These are phyloP conservation scores for Tragelaphus imberbis DNA, from an alignment of 2,113 vertebrate genomes.

Conservation along the genomic window DNA sequence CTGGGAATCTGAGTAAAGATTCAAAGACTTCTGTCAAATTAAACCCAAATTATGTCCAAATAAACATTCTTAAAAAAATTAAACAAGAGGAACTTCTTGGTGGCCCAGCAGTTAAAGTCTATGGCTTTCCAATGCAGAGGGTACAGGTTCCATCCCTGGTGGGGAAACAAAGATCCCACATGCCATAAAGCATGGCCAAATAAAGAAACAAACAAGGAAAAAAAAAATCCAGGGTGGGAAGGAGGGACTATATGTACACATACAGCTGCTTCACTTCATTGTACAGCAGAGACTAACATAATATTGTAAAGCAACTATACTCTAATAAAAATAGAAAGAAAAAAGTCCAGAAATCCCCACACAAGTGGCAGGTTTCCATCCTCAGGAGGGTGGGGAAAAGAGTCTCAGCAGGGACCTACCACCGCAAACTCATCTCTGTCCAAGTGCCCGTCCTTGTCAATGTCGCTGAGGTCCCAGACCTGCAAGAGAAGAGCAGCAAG, in stretches of 20 bases:
- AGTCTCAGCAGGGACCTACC: conserved; percentile 67
- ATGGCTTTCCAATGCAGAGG: background rate
- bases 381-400: background rate
- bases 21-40: background rate
- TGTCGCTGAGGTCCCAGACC: conserved; percentile 99
- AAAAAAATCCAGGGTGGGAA: background rate
- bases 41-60: background rate
- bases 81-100: background rate
- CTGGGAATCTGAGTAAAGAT: background rate
- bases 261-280: background rate
- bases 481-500: conserved; percentile 57
- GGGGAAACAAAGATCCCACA: background rate
- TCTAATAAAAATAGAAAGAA: background rate
- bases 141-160: background rate
- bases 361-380: background rate
- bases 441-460: conserved; percentile 97
- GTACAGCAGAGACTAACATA: background rate
- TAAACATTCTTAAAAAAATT: background rate
- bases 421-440: conserved; percentile 98
- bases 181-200: background rate
- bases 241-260: background rate
- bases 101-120: background rate
- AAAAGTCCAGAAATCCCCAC: background rate
- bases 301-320: background rate
- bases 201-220: background rate